Conservation (phyloP, 2,888 invertebrate genomes). For the Acrobasis suavella region DNA sequence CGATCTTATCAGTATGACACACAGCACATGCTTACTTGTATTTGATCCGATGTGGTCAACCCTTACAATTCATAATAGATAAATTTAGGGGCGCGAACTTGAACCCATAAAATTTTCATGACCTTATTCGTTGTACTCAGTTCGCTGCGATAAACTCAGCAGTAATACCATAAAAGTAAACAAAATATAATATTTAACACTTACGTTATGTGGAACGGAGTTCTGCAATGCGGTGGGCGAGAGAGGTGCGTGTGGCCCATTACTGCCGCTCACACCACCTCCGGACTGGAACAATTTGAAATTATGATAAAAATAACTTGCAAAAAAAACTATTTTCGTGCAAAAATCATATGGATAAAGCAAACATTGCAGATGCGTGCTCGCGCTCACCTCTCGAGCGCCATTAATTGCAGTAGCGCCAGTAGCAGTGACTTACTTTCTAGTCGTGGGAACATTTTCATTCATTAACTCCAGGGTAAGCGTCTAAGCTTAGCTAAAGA, state of each 20-base stretch:
- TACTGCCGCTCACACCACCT: slow-evolving; percentile 71
- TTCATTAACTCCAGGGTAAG: slow-evolving; percentile 26
- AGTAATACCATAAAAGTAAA: neutral
- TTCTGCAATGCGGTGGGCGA: slow-evolving; percentile 78
- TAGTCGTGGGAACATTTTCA: slow-evolving; percentile 34
- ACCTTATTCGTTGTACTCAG: too few relatives aligned
- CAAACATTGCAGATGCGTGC: slow-evolving; percentile 17
- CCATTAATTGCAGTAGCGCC: slow-evolving; percentile 18
- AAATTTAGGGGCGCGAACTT: too few relatives aligned
- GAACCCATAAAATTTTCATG: too few relatives aligned
- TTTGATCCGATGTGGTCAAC: too few relatives aligned
- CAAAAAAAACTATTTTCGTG: slow-evolving; percentile 35
- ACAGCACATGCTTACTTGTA: too few relatives aligned
- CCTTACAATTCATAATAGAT: too few relatives aligned
- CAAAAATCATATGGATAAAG: slow-evolving; percentile 32
- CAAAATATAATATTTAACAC: slow-evolving; percentile 36
- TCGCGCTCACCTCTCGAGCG: slow-evolving; percentile 7
- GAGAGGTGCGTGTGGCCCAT: slow-evolving; percentile 77
- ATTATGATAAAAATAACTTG: slow-evolving; percentile 50
- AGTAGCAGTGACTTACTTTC: slow-evolving; percentile 30
- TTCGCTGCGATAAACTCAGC: too few relatives aligned
- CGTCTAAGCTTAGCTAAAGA: slow-evolving; percentile 14
- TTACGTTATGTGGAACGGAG: slow-evolving; percentile 74
- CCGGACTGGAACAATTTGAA: slow-evolving; percentile 66
- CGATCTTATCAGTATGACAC: too few relatives aligned